A percentile compares a stretch with the other conserved stretches of the same genome.
These are phyloP conservation scores for Listrodromus nycthemerus DNA, from an alignment of 2,888 invertebrate species.

Conservation along the genomic window DNA sequence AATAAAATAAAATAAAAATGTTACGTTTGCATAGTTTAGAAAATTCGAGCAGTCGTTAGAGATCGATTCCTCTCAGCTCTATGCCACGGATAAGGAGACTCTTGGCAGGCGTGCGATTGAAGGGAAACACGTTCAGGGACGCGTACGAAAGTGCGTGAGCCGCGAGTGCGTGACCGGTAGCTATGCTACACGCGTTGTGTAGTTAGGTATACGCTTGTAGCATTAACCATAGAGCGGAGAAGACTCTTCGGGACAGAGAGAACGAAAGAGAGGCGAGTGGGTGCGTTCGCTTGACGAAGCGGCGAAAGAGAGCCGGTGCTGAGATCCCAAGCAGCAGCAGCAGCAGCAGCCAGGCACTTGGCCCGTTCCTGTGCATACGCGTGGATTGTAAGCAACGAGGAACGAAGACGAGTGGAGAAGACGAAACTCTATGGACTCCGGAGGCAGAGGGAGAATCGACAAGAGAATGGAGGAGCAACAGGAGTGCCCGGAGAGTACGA, in stretches of 20 bases:
- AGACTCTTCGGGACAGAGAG: constrained; percentile 34
- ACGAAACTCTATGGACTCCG: constrained; percentile 10
- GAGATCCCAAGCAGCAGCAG: constrained; percentile 5
- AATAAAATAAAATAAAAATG: no score
- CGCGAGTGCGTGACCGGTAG: constrained; percentile 67
- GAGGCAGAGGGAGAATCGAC: constrained; percentile 30
- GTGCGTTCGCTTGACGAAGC: constrained; percentile 54
- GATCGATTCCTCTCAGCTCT: background rate
- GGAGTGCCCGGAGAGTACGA: constrained; percentile 38
- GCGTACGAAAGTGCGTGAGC: constrained; percentile 67
- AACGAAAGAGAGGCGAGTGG: constrained; percentile 48
- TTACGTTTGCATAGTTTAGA: background rate
- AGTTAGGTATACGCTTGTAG: constrained; percentile 49
- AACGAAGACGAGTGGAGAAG: constrained; percentile 22
- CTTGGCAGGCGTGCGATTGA: constrained; percentile 41
- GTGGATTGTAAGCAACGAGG: constrained; percentile 26
- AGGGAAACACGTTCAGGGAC: constrained; percentile 66
- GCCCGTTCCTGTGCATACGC: constrained; percentile 33
- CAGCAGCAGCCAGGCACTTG: constrained; percentile 16
- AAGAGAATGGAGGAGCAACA: constrained; percentile 51
- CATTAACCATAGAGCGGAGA: constrained; percentile 1
- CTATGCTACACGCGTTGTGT: constrained; percentile 44
- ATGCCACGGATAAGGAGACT: background rate
- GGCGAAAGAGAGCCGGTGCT: constrained; percentile 31
- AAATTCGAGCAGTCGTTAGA: background rate